Evolutionary conservation across 2,888 invertebrate genomes (phyloP).

Genomic region (Sesia bembeciformis): DNA sequence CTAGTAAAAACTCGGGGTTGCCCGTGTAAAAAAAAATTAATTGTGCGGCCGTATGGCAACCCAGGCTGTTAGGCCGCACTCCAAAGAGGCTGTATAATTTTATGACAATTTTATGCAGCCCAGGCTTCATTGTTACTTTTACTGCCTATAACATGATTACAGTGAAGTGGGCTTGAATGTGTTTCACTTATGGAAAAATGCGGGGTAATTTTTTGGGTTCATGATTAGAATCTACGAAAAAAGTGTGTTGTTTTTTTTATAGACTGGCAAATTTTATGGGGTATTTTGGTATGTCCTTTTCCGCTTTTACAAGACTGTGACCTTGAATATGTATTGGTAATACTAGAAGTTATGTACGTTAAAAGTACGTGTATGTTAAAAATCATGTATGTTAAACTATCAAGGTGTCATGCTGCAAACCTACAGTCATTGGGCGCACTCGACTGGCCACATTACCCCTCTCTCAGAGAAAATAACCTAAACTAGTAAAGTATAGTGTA

Average conservation of each 20-base stretch:
- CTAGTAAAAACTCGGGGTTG: neutral
- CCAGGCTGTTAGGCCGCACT: constrained; percentile 21
- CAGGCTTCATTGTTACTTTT: constrained; percentile 11
- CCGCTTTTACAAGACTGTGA: too few relatives aligned
- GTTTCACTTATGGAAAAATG: neutral
- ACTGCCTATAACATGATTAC: constrained; percentile 5
- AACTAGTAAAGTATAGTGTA: too few relatives aligned
- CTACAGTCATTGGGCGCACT: too few relatives aligned
- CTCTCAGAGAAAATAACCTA: too few relatives aligned
- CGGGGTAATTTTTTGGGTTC: neutral
- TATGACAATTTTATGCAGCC: constrained; percentile 30
- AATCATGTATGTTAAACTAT: too few relatives aligned
- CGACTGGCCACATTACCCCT: too few relatives aligned
- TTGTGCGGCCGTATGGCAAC: constrained; percentile 8
- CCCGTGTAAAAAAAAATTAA: constrained; percentile 7
- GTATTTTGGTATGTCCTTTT: neutral
- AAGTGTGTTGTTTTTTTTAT: constrained; percentile 4
- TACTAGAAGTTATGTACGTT: too few relatives aligned
- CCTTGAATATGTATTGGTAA: too few relatives aligned
- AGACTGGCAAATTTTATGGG: neutral
- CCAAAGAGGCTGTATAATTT: constrained; percentile 33
- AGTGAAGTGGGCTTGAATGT: neutral
- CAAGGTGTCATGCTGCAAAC: too few relatives aligned
- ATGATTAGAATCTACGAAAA: neutral
- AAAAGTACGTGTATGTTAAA: too few relatives aligned